Evolutionary conservation across 2,888 invertebrate genomes (phyloP), one percentile per base, ranked within the genome.

Genomic region (Cepaea hortensis): DNA sequence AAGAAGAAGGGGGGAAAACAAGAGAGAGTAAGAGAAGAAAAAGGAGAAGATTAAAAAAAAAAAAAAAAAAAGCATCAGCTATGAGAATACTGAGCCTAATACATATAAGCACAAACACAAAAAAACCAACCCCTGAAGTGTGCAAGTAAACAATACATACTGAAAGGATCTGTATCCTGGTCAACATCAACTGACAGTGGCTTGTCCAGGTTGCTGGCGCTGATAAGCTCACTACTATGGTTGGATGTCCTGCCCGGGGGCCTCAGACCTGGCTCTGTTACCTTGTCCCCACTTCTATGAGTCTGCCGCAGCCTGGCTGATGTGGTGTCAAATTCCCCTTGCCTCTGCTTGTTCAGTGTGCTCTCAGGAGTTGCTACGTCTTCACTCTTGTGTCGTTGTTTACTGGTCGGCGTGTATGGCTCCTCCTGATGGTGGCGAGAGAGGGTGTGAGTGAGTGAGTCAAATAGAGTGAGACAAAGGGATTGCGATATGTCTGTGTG

Each of bases 111-210:
- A 65, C 35, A 35, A 35, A 68, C n/a, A 18, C 68, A 68, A 0
- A 65, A 48, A 11, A n/a, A 65, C 65, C 3, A 65, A 65, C 23
- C n/a, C 48, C 35, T 62, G 20, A 80, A 20, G 5, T 20, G n/a
- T n/a, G 5, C 13, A 5, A 68, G 68, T 15, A 20, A 82, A 5
- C 48, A 70, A 72, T 82, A 65, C 86, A 81, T 20, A 87, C 87
- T 73, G 81, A 87, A 23, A 61, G 86, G 65, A 23, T 75, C 81
- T 68, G 86, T 13, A 46, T 75, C 82, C 5, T 82, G 68, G 0
- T 84, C 84, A 72, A 87, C 87, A 81, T 87, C 87, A 3, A 87
- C 87, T 50, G 84, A 87, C 46, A 87, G 55, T 15, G 87, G 87
- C 70, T 84, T 76, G 46, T 87, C 87, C 65, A 87, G 46, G 18